A percentile compares a stretch with the other conserved stretches of the same genome.
Evolutionary conservation across 2,888 invertebrate genomes (phyloP).

Genomic region (Autographa gamma): DNA sequence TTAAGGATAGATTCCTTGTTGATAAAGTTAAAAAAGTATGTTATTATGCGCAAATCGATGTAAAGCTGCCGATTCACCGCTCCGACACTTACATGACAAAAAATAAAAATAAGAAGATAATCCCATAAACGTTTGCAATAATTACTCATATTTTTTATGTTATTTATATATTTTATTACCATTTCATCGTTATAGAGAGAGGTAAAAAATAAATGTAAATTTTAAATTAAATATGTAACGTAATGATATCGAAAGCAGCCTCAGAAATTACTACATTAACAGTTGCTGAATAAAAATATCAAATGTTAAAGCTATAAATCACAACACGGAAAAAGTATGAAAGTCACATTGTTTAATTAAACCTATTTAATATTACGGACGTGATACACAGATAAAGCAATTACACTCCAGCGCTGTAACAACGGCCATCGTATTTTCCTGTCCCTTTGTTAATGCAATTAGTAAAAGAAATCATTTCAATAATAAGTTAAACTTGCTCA

Average conservation of each 20-base stretch:
- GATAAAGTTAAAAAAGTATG: too few species aligned
- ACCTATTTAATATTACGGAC: conserved; percentile 49
- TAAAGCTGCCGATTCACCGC: too few species aligned
- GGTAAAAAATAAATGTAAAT: too few species aligned
- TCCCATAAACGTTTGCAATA: too few species aligned
- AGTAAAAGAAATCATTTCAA: conserved; percentile 7
- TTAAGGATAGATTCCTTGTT: too few species aligned
- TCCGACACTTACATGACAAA: too few species aligned
- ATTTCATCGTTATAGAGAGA: too few species aligned
- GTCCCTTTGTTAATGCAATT: conserved; percentile 42
- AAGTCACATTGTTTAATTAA: conserved; percentile 17
- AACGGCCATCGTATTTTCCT: conserved; percentile 53
- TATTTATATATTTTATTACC: too few species aligned
- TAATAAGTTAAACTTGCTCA: not conserved
- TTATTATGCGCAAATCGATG: too few species aligned
- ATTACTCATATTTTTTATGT: too few species aligned
- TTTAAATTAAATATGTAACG: too few species aligned
- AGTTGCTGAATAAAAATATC: not conserved
- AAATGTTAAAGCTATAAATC: not conserved
- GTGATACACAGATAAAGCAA: conserved; percentile 55
- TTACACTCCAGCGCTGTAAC: conserved; percentile 41
- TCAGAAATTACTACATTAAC: not conserved
- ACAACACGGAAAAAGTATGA: not conserved
- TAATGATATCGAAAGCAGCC: not conserved
- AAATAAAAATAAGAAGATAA: too few species aligned